These are phyloP conservation scores for Chaetodon auriga DNA, from an alignment of 2,113 vertebrate genomes.

Conservation along the genomic window DNA sequence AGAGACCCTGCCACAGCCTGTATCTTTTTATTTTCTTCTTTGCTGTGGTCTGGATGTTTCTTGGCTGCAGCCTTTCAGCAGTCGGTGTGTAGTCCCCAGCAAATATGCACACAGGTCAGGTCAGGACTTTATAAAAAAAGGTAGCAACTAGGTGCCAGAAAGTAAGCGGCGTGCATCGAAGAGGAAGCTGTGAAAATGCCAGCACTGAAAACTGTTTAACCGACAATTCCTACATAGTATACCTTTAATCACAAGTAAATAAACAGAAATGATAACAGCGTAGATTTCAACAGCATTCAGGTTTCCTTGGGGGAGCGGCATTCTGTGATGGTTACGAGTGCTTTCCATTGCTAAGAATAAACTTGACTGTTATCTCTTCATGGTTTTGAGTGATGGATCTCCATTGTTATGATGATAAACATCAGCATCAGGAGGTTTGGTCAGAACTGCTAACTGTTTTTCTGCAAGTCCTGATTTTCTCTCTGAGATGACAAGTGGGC, in stretches of 20 bases:
- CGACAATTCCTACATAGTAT: not conserved
- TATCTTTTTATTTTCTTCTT: no score
- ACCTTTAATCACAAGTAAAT: not conserved
- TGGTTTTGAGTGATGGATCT: slow-evolving; percentile 1
- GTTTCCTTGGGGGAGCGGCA: not conserved
- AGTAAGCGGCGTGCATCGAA: no score
- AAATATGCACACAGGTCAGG: no score
- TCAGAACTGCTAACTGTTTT: slow-evolving; percentile 6
- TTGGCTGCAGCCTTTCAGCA: no score
- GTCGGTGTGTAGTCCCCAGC: no score
- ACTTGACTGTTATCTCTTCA: not conserved
- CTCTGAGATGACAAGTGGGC: not conserved
- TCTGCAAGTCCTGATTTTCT: not conserved
- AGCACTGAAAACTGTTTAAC: no score
- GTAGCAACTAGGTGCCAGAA: no score
- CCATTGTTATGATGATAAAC: not conserved
- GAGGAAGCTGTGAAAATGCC: no score
- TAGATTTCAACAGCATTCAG: not conserved
- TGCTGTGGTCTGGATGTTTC: no score
- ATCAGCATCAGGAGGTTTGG: not conserved
- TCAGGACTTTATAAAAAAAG: no score
- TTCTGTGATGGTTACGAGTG: not conserved
- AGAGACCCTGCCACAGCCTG: no score
- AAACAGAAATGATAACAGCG: not conserved
- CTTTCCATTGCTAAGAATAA: not conserved